These are phyloP conservation scores for Nothoprocta pentlandii DNA, from an alignment of 2,113 vertebrate genomes.

Conservation along the genomic window DNA sequence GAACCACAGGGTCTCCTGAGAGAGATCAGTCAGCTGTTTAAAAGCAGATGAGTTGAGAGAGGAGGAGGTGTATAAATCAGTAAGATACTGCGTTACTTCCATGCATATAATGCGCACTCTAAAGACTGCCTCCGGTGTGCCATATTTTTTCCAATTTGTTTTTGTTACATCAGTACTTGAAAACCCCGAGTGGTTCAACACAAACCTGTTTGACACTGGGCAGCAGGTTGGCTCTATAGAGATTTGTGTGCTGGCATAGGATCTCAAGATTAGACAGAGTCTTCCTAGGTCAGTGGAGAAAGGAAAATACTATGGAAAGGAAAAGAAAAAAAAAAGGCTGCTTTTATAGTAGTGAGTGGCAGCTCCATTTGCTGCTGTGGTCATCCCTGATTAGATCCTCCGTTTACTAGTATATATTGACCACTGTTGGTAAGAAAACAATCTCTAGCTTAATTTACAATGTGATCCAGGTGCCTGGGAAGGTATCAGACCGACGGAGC, in stretches of 20 bases:
- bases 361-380: background rate
- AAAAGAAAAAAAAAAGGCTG: background rate
- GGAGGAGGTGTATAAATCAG: conserved; percentile 2
- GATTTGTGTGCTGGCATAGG: background rate
- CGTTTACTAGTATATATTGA: background rate
- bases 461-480: rapidly evolving
- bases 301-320: background rate
- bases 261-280: background rate
- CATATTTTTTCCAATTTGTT: background rate
- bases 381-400: background rate
- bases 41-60: conserved; percentile 31
- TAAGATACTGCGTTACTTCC: background rate
- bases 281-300: background rate
- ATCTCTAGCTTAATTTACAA: background rate
- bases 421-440: background rate
- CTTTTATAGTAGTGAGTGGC: background rate
- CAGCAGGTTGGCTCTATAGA: rapidly evolving
- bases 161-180: background rate
- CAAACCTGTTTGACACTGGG: background rate
- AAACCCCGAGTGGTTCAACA: background rate
- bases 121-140: background rate
- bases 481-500: background rate
- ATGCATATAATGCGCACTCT: background rate
- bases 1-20: background rate
- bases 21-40: conserved; percentile 13